A percentile compares a stretch with the other conserved stretches of the same genome.
Evolutionary conservation across 2,888 invertebrate genomes (phyloP).

Genomic region (Cantharis rufa): DNA sequence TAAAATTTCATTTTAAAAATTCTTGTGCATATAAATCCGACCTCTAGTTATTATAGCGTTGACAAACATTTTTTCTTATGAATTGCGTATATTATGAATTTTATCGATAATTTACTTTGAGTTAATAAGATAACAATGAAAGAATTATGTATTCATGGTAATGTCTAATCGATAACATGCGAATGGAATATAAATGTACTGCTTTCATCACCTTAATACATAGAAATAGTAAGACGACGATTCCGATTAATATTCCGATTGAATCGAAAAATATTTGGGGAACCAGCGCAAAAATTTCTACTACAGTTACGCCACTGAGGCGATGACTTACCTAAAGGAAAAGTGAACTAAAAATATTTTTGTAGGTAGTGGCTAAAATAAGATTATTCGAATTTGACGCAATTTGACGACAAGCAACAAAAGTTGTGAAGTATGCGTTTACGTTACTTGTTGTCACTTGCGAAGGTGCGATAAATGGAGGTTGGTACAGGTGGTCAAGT

Average conservation of each 20-base stretch:
- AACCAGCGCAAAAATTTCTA: not conserved
- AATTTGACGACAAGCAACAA: not conserved
- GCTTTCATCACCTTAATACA: not conserved
- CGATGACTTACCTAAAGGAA: not conserved
- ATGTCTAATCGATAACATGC: not conserved
- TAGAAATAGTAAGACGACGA: not conserved
- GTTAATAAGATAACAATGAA: not conserved
- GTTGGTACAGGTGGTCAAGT: conserved; percentile 19
- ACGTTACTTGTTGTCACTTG: conserved; percentile 15
- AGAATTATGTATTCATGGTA: not conserved
- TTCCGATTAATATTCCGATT: not conserved
- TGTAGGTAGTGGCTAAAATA: not conserved
- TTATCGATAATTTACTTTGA: not conserved
- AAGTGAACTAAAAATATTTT: not conserved
- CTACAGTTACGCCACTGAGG: not conserved
- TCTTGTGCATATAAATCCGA: too few relatives aligned
- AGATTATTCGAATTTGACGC: not conserved
- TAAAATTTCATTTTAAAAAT: too few relatives aligned
- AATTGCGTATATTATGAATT: not conserved
- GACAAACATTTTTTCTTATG: not conserved
- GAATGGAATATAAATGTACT: not conserved
- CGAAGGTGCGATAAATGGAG: conserved; percentile 21
- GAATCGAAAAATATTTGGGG: not conserved
- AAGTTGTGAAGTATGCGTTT: not conserved
- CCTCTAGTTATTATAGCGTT: not conserved